Conservation (phyloP, 2,797 vertebrate species). For the Gastrophryne carolinensis region DNA sequence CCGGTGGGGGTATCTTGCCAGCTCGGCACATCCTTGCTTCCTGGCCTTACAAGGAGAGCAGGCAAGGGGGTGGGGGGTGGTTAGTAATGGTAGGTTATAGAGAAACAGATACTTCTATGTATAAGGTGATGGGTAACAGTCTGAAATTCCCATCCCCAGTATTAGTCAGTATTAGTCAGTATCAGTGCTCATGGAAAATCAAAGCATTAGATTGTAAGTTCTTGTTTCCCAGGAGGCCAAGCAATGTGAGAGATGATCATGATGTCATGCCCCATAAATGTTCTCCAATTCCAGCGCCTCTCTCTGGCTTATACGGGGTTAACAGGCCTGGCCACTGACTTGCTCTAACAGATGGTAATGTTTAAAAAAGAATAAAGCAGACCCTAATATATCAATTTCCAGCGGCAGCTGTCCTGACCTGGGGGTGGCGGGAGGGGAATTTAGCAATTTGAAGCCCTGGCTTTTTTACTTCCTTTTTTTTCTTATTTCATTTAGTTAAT, state of each 20-base stretch:
- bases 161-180: too few relatives aligned
- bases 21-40: constrained; percentile 42
- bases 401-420: constrained; percentile 35
- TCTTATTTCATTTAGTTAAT: neutral
- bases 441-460: neutral
- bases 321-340: constrained; percentile 4
- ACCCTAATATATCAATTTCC: constrained; percentile 36
- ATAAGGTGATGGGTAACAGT: constrained; percentile 29
- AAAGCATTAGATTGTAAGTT: neutral
- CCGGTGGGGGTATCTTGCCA: constrained; percentile 37
- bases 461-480: neutral
- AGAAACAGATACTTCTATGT: constrained; percentile 20
- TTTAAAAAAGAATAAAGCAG: constrained; percentile 43
- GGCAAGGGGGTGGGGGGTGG: constrained; percentile 16
- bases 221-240: neutral
- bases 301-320: neutral
- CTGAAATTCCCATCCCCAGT: constrained; percentile 43
- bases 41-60: constrained; percentile 42
- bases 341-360: constrained; percentile 46
- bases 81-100: constrained; percentile 14
- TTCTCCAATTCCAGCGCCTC: neutral
- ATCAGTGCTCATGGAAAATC: neutral
- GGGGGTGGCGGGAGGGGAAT: neutral
- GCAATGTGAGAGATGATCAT: neutral
- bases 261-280: neutral